Evolutionary conservation across 1,140 invertebrate genomes (phyloP).

Genomic region (Eupristina koningsbergeri): DNA sequence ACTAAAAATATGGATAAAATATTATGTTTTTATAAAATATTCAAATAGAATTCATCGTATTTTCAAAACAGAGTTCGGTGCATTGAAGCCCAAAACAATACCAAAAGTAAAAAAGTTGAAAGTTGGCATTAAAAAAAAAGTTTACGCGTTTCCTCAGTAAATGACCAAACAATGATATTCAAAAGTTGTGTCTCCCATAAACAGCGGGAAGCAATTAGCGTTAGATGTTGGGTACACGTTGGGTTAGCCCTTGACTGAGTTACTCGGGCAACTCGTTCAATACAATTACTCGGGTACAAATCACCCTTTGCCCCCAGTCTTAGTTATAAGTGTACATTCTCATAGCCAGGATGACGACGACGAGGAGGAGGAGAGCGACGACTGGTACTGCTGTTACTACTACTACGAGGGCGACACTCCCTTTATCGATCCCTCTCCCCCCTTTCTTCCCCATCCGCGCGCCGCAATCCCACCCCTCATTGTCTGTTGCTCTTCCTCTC

Average conservation of each 20-base stretch:
- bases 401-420: slow-evolving; percentile 65
- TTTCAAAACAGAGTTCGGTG: too few relatives aligned
- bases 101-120: too few relatives aligned
- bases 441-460: slow-evolving; percentile 47
- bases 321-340: slow-evolving; percentile 4
- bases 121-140: too few relatives aligned
- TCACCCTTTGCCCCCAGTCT: neutral
- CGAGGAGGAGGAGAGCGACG: slow-evolving; percentile 43
- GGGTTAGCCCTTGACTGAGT: neutral
- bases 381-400: slow-evolving; percentile 55
- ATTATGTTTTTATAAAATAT: too few relatives aligned
- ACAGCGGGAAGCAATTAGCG: slow-evolving; percentile 16
- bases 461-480: slow-evolving; percentile 57
- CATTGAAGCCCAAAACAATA: too few relatives aligned
- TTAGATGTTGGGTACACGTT: slow-evolving; percentile 1
- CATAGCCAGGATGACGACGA: neutral
- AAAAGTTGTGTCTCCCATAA: neutral
- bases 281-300: slow-evolving; percentile 26
- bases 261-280: slow-evolving; percentile 23
- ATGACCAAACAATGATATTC: neutral
- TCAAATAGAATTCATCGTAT: too few relatives aligned
- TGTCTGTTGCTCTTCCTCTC: slow-evolving; percentile 38
- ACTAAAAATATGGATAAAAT: too few relatives aligned
- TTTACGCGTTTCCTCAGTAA: neutral
- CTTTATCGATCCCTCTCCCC: slow-evolving; percentile 69